phyloP scores from a whole-genome alignment of 2,888 invertebrate species.

The Xylota segnis region DNA sequence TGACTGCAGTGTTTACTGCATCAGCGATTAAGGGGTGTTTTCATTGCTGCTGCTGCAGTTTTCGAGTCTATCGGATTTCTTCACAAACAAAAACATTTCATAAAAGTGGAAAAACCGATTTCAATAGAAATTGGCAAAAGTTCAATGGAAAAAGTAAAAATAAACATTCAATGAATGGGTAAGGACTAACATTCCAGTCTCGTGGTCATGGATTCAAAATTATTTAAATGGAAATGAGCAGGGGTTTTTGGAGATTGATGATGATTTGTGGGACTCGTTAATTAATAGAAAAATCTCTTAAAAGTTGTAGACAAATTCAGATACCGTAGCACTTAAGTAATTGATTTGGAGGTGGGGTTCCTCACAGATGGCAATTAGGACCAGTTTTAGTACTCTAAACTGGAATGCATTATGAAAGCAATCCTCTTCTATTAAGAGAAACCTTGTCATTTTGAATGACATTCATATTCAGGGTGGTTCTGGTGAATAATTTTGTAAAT shows the following conservation, averaged over 20 bases:
- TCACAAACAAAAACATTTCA: conserved; percentile 6
- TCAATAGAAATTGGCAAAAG: conserved; percentile 50
- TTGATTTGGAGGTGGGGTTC: background rate
- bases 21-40: conserved; percentile 3
- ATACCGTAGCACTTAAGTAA: background rate
- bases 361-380: conserved; percentile 11
- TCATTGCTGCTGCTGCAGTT: conserved; percentile 13
- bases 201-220: background rate
- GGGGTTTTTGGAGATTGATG: background rate
- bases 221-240: background rate
- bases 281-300: too few relatives aligned
- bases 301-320: too few relatives aligned
- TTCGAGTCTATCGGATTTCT: conserved; percentile 23
- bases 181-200: background rate
- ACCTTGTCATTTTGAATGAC: conserved; percentile 12
- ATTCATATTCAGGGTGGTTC: conserved; percentile 20
- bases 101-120: conserved; percentile 2
- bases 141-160: conserved; percentile 38
- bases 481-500: conserved; percentile 36
- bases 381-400: background rate
- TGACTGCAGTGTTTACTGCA: conserved; percentile 33
- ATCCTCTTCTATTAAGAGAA: background rate
- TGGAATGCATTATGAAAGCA: background rate
- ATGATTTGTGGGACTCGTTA: background rate
- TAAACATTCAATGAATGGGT: conserved; percentile 37